Percentiles rank a stretch among this genome's conserved stretches.
These are phyloP conservation scores for Podarcis siculus DNA, from an alignment of 2,797 vertebrate genomes.

Conservation along the genomic window DNA sequence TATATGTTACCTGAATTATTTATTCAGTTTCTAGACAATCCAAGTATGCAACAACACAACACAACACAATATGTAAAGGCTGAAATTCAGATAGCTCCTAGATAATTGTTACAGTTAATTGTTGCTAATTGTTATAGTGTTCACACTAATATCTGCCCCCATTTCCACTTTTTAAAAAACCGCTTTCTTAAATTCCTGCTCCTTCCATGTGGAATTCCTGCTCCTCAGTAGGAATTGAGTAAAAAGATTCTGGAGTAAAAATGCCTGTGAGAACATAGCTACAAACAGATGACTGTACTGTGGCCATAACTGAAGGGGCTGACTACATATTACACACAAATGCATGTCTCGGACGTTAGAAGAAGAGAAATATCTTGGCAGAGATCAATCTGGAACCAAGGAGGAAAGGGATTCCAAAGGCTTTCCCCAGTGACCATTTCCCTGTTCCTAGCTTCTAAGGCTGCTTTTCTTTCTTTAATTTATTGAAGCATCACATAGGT, in stretches of 20 bases:
- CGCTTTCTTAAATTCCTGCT: background rate
- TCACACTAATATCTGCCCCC: background rate
- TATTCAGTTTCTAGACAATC: background rate
- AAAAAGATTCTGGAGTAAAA: background rate
- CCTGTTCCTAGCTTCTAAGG: background rate
- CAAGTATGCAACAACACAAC: background rate
- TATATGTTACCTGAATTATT: background rate
- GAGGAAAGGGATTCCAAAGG: background rate
- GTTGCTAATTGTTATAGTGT: background rate
- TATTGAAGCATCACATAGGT: background rate
- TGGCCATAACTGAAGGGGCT: background rate
- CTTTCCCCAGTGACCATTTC: background rate
- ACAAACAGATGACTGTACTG: background rate
- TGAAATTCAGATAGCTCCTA: background rate
- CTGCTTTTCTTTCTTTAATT: background rate
- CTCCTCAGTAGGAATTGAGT: background rate
- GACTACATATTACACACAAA: background rate
- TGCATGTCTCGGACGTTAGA: background rate
- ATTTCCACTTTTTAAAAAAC: background rate
- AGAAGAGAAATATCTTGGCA: background rate
- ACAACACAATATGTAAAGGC: background rate
- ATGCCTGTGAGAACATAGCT: background rate
- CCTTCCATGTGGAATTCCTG: background rate
- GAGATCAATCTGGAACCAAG: background rate
- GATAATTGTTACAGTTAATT: background rate